Conservation (phyloP, 1,140 invertebrate species). For the Bombus haemorrhoidalis region DNA sequence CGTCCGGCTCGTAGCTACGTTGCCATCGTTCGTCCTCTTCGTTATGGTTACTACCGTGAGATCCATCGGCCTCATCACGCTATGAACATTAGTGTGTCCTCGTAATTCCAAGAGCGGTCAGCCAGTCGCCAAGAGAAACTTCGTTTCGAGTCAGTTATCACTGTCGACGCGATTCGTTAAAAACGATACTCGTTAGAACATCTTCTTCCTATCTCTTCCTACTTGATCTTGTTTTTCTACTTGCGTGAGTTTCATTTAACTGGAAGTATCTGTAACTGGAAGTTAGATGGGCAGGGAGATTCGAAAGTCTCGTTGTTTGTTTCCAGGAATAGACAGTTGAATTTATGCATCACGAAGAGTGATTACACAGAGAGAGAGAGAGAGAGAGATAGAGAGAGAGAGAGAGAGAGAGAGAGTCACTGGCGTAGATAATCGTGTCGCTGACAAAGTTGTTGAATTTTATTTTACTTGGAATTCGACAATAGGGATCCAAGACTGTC, state of each 20-base stretch:
- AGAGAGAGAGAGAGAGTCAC: not conserved
- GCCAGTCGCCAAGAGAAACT: constrained; percentile 8
- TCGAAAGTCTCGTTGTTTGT: not conserved
- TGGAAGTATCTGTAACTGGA: not conserved
- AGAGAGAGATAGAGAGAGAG: too few species aligned
- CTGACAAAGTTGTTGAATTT: not conserved
- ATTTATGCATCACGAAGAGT: not conserved
- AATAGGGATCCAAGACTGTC: too few species aligned
- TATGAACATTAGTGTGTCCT: constrained; percentile 56
- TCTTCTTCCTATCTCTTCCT: not conserved
- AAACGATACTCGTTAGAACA: constrained; percentile 47
- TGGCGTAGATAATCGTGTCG: not conserved
- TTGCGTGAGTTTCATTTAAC: not conserved
- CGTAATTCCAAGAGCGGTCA: constrained; percentile 33
- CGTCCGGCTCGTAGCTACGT: constrained; percentile 18
- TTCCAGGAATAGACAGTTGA: not conserved
- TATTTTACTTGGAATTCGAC: not conserved
- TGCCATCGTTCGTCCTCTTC: constrained; percentile 60
- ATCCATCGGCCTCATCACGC: constrained; percentile 60
- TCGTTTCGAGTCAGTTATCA: constrained; percentile 25
- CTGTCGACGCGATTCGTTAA: constrained; percentile 59
- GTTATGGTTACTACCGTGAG: constrained; percentile 63
- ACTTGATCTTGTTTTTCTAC: not conserved
- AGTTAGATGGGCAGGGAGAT: not conserved
- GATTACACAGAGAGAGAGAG: too few species aligned